Evolutionary conservation across 2,113 vertebrate species (phyloP).

Genomic region (Bambusicola thoracicus): DNA sequence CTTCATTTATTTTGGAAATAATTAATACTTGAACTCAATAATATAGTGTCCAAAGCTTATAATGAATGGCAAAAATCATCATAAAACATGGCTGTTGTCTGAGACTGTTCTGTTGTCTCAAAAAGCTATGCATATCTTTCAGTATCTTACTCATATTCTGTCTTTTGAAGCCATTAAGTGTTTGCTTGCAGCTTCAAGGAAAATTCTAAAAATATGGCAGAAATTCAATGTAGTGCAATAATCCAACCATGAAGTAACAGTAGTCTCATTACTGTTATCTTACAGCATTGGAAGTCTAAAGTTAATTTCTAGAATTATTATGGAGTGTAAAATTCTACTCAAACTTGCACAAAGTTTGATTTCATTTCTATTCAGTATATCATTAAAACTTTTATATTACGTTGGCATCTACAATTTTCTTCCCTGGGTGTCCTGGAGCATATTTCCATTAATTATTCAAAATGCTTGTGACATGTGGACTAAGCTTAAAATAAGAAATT

Average conservation of each 20-base stretch:
- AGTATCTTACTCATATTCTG: not conserved
- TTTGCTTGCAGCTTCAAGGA: conserved; percentile 33
- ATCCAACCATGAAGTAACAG: not conserved
- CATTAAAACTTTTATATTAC: not conserved
- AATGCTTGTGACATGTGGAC: not conserved
- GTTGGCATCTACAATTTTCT: not conserved
- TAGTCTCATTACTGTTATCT: not conserved
- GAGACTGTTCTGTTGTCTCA: conserved; percentile 3
- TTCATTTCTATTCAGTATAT: not conserved
- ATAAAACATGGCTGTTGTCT: not conserved
- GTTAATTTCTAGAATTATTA: not conserved
- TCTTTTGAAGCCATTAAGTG: conserved; percentile 17
- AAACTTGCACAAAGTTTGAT: not conserved
- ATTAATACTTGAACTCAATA: not conserved
- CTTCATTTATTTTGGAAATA: not conserved
- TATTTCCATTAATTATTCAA: not conserved
- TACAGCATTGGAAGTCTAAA: not conserved
- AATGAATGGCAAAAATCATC: not conserved
- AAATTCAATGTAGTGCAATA: conserved; percentile 1
- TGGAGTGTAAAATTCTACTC: not conserved
- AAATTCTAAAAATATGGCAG: not conserved
- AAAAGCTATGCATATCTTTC: not conserved
- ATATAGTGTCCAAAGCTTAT: not conserved
- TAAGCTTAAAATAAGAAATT: not conserved
- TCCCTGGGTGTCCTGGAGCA: not conserved